Conservation (phyloP, 2,888 invertebrate species). For the Auanema sp. region DNA sequence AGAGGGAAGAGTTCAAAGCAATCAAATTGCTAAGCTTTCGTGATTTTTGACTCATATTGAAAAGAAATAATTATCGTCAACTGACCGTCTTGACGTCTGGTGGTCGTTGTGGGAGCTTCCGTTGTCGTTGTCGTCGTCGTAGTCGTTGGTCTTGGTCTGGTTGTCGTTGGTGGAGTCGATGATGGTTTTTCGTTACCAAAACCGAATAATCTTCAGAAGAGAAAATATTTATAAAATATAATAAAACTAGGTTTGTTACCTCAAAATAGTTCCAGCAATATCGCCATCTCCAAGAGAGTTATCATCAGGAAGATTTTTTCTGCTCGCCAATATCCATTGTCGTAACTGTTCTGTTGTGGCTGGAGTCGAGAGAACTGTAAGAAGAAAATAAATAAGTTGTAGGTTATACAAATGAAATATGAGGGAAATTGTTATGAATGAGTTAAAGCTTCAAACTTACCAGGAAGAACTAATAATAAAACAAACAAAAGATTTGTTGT, state of each 20-base stretch:
- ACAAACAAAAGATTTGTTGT: background rate
- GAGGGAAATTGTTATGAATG: too few relatives aligned
- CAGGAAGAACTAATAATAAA: background rate
- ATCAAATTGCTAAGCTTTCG: background rate
- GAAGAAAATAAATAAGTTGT: too few relatives aligned
- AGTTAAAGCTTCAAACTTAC: too few relatives aligned
- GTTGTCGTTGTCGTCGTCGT: conserved; percentile 15
- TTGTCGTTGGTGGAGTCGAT: background rate
- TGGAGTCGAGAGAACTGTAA: conserved; percentile 11
- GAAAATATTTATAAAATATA: background rate
- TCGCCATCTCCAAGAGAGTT: conserved; percentile 34
- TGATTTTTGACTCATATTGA: background rate
- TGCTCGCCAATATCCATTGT: conserved; percentile 56
- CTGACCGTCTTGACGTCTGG: background rate
- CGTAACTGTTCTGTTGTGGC: conserved; percentile 58
- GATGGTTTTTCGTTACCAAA: conserved; percentile 21
- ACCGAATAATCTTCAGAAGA: conserved; percentile 14
- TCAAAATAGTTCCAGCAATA: conserved; percentile 50
- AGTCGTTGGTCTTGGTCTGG: conserved; percentile 10
- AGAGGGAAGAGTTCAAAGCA: background rate
- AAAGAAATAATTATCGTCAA: background rate
- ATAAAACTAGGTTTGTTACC: conserved; percentile 7
- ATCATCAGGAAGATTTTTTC: conserved; percentile 40
- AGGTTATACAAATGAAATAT: too few relatives aligned
- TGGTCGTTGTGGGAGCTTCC: conserved; percentile 6